Base-by-base conservation (phyloP, 2,888 invertebrate genomes). In the Chydorus sphaericus region DNA sequence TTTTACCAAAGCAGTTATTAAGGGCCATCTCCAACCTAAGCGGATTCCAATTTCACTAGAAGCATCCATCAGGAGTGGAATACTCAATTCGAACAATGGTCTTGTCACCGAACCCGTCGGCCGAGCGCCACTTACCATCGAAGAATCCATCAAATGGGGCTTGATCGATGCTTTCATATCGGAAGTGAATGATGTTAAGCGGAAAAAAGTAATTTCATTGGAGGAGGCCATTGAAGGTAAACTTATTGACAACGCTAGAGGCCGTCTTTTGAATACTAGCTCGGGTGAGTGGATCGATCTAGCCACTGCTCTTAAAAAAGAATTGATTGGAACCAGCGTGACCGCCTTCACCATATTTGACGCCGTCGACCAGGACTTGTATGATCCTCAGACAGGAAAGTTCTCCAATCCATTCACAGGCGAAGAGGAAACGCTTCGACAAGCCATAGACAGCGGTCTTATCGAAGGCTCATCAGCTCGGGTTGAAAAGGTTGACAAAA, bases 81-180 rank as follows among this genome's bases (percentile, higher is more conserved):
- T 70, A 26, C 66, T 70, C 36, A 68, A 70, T 63, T 65, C 66
- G 2, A 64, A 63, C 59, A 63, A 59, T 61, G 65, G 64, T 11
- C 58, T 85, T 57, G 78, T 89, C 37, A 77, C 73, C 62, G 88
- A 89, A 68, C 78, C 78, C 26, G 72, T 85, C 60, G 81, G 84
- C 33, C 77, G 81, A 63, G 81, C 84, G 68, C 71, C 79, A 61
- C 74, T 90, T 1, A 76, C 80, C 62, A 75, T 92, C 20, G 76
- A 80, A 53, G 85, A 87, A 65, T 85, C 87, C 2, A 80, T 89
- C 50, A 78, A 81, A 61, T 77, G 85, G 64, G 83, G 84, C 62
- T 79, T 90, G 60, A 77, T 92, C 29, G 86, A 89, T 69, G 81
- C 85, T 1, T 82, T 81, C 59, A 83, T 87, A 61, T 84, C 85